A percentile compares a stretch with the other conserved stretches of the same genome.
phyloP scores from a whole-genome alignment of 2,113 vertebrate genomes.

The rat (Rattus norvegicus) region GRCr8 NC_086035.1:32790001-32790500 shows the following conservation, averaged over 20 bases:
- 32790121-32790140: not conserved
- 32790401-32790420: not conserved
- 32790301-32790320: accelerated
- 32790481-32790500: not conserved
- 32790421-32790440: not conserved
- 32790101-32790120: not conserved
- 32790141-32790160: not conserved
- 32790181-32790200: not conserved
- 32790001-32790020: not conserved
- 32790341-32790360: not conserved
- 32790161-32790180: not conserved
- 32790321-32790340: not conserved
- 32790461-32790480: not conserved
- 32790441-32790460: not conserved
- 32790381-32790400: not conserved
- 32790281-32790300: not conserved
- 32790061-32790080: not conserved
- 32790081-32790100: not conserved
- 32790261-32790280: not conserved
- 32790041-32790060: slow-evolving; percentile 3
- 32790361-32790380: too few relatives aligned
- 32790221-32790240: not conserved
- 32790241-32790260: not conserved
- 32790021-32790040: not conserved
- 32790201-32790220: not conserved